Evolutionary conservation across 2,797 vertebrate genomes (phyloP), one percentile per base, ranked within the genome.

Genomic region (Siniperca scherzeri): DNA sequence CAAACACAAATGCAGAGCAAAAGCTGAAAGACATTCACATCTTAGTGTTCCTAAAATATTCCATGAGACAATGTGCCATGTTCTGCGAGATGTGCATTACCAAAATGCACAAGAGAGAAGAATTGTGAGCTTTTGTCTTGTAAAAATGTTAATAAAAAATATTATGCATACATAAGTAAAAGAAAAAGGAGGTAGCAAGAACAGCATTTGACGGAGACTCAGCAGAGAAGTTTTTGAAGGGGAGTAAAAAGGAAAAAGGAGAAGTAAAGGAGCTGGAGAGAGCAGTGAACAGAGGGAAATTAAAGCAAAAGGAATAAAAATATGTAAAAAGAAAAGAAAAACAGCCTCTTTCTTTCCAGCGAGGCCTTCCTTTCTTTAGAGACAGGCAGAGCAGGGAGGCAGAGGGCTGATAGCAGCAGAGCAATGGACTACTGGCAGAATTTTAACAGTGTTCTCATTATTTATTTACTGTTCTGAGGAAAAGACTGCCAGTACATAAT

Each of bases 371-470:
- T 71, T 77, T 78, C 81, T 87, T 84, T n/a, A 64, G 78, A 75
- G 68, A 60, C 65, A 75, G 44, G 77, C 75, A 81, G 62, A 72
- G 59, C 75, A 82, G 70, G 69, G 77, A 80, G 52, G 70, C 76
- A 77, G 48, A 64, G 69, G 73, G 64, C 65, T 68, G 78, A 80
- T 38, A 62, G 80, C 74, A 83, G 78, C 69, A 82, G 74, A 80
- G 86, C 53, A 19, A 33, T 25, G 77, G 81, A 90, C 84, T 91
- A 93, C 91, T 86, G 86, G 86, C 80, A 91, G 95, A 95, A 96
- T 95, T 92, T 95, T 90, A 95, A 95, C 92, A 91, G 82, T 88
- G 87, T 89, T 90, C 95, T 95, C 95, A 96, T 96, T 81, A 95
- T 94, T 96, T 95, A 96, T 96, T 96, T 95, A 96, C 89, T 84